Evolutionary conservation across 2,113 vertebrate species (phyloP).

Genomic region (Fregata magnificens): DNA sequence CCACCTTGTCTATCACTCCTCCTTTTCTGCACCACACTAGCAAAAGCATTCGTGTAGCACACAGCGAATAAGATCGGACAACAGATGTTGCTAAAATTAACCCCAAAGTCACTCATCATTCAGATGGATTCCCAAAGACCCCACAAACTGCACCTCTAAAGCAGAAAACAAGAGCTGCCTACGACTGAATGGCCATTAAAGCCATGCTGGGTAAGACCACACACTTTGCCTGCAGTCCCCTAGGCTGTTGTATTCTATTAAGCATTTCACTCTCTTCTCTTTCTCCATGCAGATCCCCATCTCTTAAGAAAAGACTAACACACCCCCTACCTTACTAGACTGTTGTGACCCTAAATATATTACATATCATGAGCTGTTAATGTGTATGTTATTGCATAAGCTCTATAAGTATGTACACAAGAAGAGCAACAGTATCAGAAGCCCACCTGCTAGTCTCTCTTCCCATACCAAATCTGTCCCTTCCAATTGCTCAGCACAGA

Average conservation of each 20-base stretch:
- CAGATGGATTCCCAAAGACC: background rate
- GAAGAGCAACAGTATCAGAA: background rate
- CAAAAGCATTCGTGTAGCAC: conserved; percentile 7
- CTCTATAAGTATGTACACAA: background rate
- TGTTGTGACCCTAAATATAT: background rate
- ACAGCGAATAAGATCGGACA: background rate
- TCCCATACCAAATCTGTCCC: background rate
- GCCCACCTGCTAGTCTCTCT: background rate
- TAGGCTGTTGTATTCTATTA: background rate
- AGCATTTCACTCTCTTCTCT: background rate
- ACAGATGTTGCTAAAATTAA: conserved; percentile 38
- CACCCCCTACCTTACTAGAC: background rate
- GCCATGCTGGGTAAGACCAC: background rate
- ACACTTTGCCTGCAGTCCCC: background rate
- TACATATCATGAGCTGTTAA: background rate
- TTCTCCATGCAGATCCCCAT: background rate
- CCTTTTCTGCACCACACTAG: background rate
- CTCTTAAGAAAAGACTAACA: background rate
- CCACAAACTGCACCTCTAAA: background rate
- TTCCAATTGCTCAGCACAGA: background rate
- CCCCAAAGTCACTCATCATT: background rate
- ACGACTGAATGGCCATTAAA: background rate
- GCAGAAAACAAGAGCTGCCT: background rate
- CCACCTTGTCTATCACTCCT: conserved; percentile 27
- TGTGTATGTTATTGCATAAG: background rate